Evolutionary conservation across 2,888 invertebrate genomes (phyloP), one percentile per base, ranked within the genome.

Genomic region (Suillia variegata): DNA sequence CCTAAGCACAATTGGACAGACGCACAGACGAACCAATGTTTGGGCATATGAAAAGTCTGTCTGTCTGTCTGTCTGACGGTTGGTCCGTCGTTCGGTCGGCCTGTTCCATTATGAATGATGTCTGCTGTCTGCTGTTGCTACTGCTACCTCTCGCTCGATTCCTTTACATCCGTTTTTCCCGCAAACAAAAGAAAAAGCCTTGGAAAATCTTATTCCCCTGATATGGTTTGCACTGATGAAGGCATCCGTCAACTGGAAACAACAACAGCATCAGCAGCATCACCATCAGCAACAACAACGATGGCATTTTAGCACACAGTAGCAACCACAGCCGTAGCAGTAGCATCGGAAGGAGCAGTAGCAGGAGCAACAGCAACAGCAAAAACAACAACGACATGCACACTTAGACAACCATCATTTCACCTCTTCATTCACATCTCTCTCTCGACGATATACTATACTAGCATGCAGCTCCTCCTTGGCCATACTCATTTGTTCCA

Each of bases 251-350:
- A 45, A 6, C 45, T 45, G 17, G 17, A 24, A 24, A 47, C 47
- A 18, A 2, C 18, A 22, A 2, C 13, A 15, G n/a, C 13, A 54
- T 5, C 21, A 42, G 8, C 70, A 66, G 61, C 69, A 62, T 64
- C 72, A 73, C 69, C 74, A 75, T 63, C 69, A 69, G 62, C 72
- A 74, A 60, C 72, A 71, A 69, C 74, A 63, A 53, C 65, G 65
- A 61, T 58, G 69, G 59, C 56, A 63, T 57, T 66, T 58, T 63
- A 56, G 61, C 62, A 58, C 47, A 58, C 58, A 55, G 47, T 38
- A 54, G 56, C 45, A 49, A 31, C 57, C 26, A 54, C 45, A 38
- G 31, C 6, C 31, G 6, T 31, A 31, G 31, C 31, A 31, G 54
- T n/a, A n/a, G n/a, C n/a, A n/a, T n/a, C n/a, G n/a, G n/a, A n/a